A percentile compares a stretch with the other conserved stretches of the same genome.
phyloP scores from a whole-genome alignment of 2,888 invertebrate species.

The Heteropelma amictum region DNA sequence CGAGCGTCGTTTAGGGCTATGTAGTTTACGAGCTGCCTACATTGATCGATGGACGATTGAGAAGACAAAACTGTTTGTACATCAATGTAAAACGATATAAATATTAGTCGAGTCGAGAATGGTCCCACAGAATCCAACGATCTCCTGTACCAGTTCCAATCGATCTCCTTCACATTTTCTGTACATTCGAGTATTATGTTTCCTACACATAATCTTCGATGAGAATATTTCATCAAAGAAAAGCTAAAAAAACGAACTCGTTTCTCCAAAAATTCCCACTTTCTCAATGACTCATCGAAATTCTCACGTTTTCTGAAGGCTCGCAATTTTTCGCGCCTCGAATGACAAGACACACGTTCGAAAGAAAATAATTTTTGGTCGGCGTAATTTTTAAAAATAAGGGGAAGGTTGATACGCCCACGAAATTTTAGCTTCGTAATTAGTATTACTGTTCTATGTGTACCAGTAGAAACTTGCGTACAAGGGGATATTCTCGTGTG shows the following conservation, averaged over 20 bases:
- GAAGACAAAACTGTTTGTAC: not conserved
- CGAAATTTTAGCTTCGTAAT: too few relatives aligned
- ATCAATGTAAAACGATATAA: conserved; percentile 3
- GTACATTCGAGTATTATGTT: not conserved
- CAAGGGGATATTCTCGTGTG: too few relatives aligned
- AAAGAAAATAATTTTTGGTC: too few relatives aligned
- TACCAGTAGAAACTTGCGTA: too few relatives aligned
- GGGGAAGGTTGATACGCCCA: too few relatives aligned
- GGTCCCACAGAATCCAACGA: conserved; percentile 32
- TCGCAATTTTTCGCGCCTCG: too few relatives aligned
- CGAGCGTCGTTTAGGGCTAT: conserved; percentile 36
- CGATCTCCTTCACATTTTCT: conserved; percentile 32
- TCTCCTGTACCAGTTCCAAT: conserved; percentile 15
- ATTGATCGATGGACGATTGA: conserved; percentile 39
- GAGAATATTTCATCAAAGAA: conserved; percentile 20
- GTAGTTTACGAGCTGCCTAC: conserved; percentile 9
- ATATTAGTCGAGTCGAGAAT: not conserved
- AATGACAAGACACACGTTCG: too few relatives aligned
- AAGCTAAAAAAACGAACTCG: conserved; percentile 8
- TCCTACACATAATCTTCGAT: not conserved
- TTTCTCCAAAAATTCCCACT: not conserved
- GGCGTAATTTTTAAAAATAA: too few relatives aligned
- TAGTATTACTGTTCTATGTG: too few relatives aligned
- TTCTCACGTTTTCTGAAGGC: not conserved
- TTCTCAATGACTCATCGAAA: not conserved